Base-by-base conservation (phyloP, 1,140 invertebrate species). In the Metopolophium dirhodum region DNA sequence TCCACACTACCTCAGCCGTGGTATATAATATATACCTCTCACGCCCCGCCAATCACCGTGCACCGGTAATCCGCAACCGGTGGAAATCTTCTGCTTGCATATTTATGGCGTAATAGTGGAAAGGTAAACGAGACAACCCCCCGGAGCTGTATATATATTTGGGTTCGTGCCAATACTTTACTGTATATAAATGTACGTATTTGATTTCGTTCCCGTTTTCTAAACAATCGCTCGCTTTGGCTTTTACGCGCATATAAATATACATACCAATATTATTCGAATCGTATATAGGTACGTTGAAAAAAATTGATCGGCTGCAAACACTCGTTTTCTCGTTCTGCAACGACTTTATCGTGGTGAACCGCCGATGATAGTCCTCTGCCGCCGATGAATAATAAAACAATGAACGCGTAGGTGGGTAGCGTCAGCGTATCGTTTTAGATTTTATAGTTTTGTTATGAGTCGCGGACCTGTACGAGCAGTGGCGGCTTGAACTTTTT, bases 21-120 rank as follows among this genome's bases (percentile, higher is more conserved):
- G 49, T 51, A 51, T 51, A 51, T 37, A 37, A 37, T 37, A 37
- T 23, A 37, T 41, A 41, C 82, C 82, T 37, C n/a, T 83, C 35
- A 41, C 8, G 82, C 37, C 35, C 37, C 37, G 4, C 82, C 82
- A 23, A 37, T 83, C 61, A 20, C 14, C 61, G 22, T 41, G 35
- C 37, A 83, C n/a, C 82, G 82, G 82, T 83, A 83, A 83, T 83
- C 82, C 82, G 82, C 82, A 83, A 83, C 82, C 82, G 82, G 82
- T 83, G 82, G 82, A 83, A 83, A 83, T 83, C 82, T 83, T 23
- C 82, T 83, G 35, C 82, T 83, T 83, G 37, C 82, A 83, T 83
- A 83, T 83, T 83, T 83, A 83, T 83, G 82, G 82, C 35, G 7
- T 83, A 23, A 83, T 41, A 41, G 82, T 23, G n/a, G 35, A 41